Base-by-base conservation (phyloP, 1,140 invertebrate species). In the Potamilus streckersoni region DNA sequence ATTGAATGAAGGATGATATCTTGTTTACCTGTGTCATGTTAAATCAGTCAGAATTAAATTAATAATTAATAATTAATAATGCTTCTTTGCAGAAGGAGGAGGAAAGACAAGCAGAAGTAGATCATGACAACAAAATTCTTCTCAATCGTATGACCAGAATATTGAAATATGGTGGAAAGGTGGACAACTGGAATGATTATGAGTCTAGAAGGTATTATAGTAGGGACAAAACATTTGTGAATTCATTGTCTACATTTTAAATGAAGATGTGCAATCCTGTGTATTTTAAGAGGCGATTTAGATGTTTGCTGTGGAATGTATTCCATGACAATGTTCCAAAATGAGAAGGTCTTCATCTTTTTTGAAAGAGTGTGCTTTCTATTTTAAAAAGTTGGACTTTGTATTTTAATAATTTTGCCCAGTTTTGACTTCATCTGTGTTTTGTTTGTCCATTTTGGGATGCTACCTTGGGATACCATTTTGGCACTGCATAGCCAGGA, bases 171-270 rank as follows among this genome's bases (percentile, higher is more conserved):
- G 74, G 76, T 16, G 81, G 82, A 20, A 62, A 78, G 12, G 66
- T 86, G 38, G 85, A 87, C 69, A 83, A 84, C 75, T 84, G 83
- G 82, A 87, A 86, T 73, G 80, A 84, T 63, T 82, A 85, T 73
- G 82, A 85, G 55, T 77, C 82, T 15, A 79, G 73, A 69, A 85
- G 84, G 84, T 84, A 74, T 66, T 20, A 56, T 14, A 23, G 27
- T 14, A 14, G 49, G 31, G 27, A 20, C 3, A 11, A 31, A 63
- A 19, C n/a, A 59, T 11, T 13, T 72, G 55, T 72, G 27, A 19
- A 49, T 49, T 49, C 38, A 49, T 58, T 68, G 15, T 74, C 17
- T n/a, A 67, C n/a, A 60, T 56, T 16, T 20, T 38, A 16, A 70
- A 59, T 70, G 17, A 56, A 20, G 49, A 57, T n/a, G 5, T 58